Evolutionary conservation across 2,888 invertebrate species (phyloP), one percentile per base, ranked within the genome.

Genomic region (Cacoxenus indagator): DNA sequence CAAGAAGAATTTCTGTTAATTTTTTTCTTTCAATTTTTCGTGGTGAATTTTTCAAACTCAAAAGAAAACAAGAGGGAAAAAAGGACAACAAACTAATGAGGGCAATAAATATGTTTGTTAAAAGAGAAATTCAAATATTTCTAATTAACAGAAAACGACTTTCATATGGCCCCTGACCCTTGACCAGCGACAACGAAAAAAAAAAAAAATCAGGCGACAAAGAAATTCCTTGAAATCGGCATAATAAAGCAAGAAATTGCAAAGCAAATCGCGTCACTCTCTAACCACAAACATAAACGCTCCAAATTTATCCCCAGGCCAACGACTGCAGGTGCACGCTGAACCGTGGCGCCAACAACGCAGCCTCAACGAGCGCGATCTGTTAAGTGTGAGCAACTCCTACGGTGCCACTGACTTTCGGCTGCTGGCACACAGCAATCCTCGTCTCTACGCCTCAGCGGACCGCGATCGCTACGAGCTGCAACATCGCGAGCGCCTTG

Each of bases 291-390:
- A 74, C 65, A 65, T 55, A 64, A 68, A 69, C 68, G 67, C 57
- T 46, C 51, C 71, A 59, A 68, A 69, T 54, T 43, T 51, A 76
- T 83, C 82, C 73, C 78, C 84, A 81, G 80, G 80, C 73, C 80
- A 84, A 46, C 80, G 80, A 77, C 79, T 82, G 68, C 84, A 85
- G 77, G 85, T 78, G 69, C 84, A 82, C 73, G 75, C 76, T 70
- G 87, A 87, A 64, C 84, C 84, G 54, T 87, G 87, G 87, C 85
- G 81, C 57, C 85, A 85, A 71, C 85, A 85, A 72, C 81, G 85
- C 69, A 87, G 86, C 70, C 84, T 87, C 64, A 87, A 85, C 69
- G 87, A 87, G 70, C 87, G 87, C 64, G 85, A 85, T 71, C 79
- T 85, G 26, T 71, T 86, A 45, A 84, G 84, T 29, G 84, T 80